Base-by-base conservation (phyloP, 2,888 invertebrate species). In the Proisotoma minuta region DNA sequence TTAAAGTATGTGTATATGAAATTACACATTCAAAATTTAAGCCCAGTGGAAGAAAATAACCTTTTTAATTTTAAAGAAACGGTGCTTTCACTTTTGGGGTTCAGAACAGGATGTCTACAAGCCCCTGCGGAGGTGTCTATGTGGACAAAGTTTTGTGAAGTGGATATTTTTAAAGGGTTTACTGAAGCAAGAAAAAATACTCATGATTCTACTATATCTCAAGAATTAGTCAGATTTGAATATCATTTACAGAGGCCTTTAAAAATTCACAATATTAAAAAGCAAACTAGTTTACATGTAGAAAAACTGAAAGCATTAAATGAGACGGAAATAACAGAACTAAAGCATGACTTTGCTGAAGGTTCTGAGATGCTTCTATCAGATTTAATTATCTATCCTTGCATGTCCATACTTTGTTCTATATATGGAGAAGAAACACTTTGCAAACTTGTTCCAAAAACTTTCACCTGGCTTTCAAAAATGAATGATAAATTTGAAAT, bases 81-180 rank as follows among this genome's bases (percentile, higher is more conserved):
- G 4, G 5, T 4, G 12, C 23, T 51, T 8, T 15, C 22, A 12
- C 22, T 91, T 47, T 79, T 92, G 15, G 91, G 92, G 1, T 93
- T 91, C 75, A 85, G 90, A 64, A 84, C 84, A 65, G 84, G 87
- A 57, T 91, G 91, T 75, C 79, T 93, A 15, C 82, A 88, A 74
- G 87, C 91, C 1, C 90, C 91, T 57, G 87, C 90, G 26, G 92
- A 92, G 79, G 83, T 84, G 8, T 91, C 92, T 8, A 81, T 89
- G 40, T 94, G 93, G 94, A 95, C 94, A 0, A 88, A 87, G 75
- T 92, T 92, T 77, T 95, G 95, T 81, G 95, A 95, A 81, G 82
- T 81, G 18, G 89, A 92, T 76, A 79, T 92, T 48, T 82, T 88
- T 12, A 77, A 79, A 57, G 82, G 85, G 57, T 56, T 59, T 27